phyloP scores from a whole-genome alignment of 2,797 vertebrate genomes.

The Galagoides demidoff region DNA sequence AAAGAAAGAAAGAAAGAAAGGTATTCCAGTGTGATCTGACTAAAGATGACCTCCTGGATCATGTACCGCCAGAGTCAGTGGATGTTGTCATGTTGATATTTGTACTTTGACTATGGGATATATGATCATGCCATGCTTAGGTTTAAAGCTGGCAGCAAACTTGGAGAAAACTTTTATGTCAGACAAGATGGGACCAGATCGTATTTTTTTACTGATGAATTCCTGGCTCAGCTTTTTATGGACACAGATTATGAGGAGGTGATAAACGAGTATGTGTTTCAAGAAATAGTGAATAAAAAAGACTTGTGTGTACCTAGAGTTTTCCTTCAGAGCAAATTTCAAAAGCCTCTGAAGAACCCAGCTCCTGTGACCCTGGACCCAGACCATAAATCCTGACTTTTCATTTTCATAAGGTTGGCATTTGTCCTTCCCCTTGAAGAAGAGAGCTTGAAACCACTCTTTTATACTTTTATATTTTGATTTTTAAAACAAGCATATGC shows the following conservation, averaged over 20 bases:
- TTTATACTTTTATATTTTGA: conserved; percentile 56
- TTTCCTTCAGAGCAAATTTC: conserved; percentile 97
- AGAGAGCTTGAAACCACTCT: background rate
- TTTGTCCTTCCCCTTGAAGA: background rate
- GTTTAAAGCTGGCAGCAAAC: conserved; percentile 95
- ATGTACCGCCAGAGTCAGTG: conserved; percentile 90
- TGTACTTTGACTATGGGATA: conserved; percentile 96
- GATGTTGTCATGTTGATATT: conserved; percentile 95
- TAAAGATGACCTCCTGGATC: conserved; percentile 91
- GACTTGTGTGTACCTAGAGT: conserved; percentile 94
- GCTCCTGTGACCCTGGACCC: background rate
- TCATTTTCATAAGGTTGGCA: background rate
- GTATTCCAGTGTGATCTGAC: conserved; percentile 94
- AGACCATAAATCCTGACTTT: background rate
- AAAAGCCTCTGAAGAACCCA: conserved; percentile 85
- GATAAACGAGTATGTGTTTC: conserved; percentile 93
- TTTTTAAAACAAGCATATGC: conserved; percentile 1
- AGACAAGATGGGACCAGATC: conserved; percentile 97
- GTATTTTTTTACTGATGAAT: conserved; percentile 95
- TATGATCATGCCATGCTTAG: conserved; percentile 97
- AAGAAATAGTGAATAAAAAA: conserved; percentile 97
- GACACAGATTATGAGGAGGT: conserved; percentile 89
- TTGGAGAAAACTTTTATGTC: conserved; percentile 97
- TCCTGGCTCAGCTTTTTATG: conserved; percentile 91
- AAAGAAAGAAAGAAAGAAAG: too few species aligned